Evolutionary conservation across 2,113 vertebrate genomes (phyloP), one percentile per base, ranked within the genome.

Genomic region (Osmerus eperlanus): DNA sequence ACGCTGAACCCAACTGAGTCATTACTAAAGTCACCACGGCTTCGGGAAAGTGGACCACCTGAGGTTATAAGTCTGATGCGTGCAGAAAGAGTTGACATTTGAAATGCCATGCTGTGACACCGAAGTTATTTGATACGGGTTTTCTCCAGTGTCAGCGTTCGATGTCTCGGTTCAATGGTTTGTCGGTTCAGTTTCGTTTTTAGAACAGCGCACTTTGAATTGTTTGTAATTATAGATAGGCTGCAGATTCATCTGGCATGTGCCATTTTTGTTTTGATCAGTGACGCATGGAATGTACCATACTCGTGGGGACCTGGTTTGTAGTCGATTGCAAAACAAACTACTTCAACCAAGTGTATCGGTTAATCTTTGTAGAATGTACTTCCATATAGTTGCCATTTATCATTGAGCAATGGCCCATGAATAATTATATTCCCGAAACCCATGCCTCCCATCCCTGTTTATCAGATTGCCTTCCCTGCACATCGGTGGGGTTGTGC

Each of bases 241-340:
- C 25, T 16, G 36, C 9, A 51, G 2, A 1, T 16, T n/a, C 2
- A 61, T 16, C 6, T 14, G 21, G 68, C 77, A 92, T 94, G 93
- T 89, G 94, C 78, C 91, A 84, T 86, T 16, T 85, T 84, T 82
- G 85, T 88, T 82, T 55, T 79, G 62, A 78, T 47, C 14, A 75
- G 70, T n/a, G 72, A 67, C 28, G 65, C 32, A 60, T 36, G 73
- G 88, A 78, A 41, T 61, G 73, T 85, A 85, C 88, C 87, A 90
- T 72, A 59, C 56, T 16, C 0, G 4, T 18, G 77, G 79, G 83
- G 77, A 25, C 70, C 0, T 1, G 0, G 4, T 1, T 36, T 19
- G 9, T 3, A 12, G 41, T 9, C 41, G 9, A 47, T 47, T 9
- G 41, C 41, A 47, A 47, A 47, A 47, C 8, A 47, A 47, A 47